These are phyloP conservation scores for Enchytraeus crypticus DNA, from an alignment of 2,888 invertebrate genomes.

Conservation along the genomic window DNA sequence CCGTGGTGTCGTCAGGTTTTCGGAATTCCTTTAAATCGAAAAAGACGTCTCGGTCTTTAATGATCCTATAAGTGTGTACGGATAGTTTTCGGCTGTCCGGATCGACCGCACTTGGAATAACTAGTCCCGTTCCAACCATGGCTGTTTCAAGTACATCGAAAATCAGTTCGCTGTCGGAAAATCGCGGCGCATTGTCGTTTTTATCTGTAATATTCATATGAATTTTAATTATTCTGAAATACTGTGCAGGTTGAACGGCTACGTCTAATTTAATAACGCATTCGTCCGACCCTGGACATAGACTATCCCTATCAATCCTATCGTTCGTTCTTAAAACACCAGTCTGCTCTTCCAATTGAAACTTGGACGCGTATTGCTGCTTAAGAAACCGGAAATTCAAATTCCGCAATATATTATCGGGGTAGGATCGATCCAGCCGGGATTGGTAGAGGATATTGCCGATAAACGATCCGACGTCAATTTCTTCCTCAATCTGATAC, in stretches of 20 bases:
- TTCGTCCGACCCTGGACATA: constrained; percentile 18
- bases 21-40: constrained; percentile 17
- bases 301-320: constrained; percentile 23
- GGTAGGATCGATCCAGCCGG: constrained; percentile 4
- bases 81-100: constrained; percentile 14
- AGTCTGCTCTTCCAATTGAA: constrained; percentile 14
- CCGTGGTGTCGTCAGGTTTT: constrained; percentile 17
- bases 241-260: constrained; percentile 20
- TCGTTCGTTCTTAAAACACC: constrained; percentile 19
- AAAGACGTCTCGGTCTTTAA: not conserved
- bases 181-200: constrained; percentile 26
- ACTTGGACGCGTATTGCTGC: constrained; percentile 2
- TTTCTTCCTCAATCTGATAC: not conserved
- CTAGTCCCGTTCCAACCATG: constrained; percentile 12
- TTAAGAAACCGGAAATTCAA: constrained; percentile 13
- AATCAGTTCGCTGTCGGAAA: constrained; percentile 13
- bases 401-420: not conserved
- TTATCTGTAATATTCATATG: constrained; percentile 20
- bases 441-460: constrained; percentile 11
- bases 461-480: constrained; percentile 5
- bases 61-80: constrained; percentile 12
- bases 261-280: constrained; percentile 22
- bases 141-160: constrained; percentile 23
- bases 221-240: constrained; percentile 21
- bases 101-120: constrained; percentile 21